Conservation (phyloP, 2,888 invertebrate genomes). For the Tiphia femorata region DNA sequence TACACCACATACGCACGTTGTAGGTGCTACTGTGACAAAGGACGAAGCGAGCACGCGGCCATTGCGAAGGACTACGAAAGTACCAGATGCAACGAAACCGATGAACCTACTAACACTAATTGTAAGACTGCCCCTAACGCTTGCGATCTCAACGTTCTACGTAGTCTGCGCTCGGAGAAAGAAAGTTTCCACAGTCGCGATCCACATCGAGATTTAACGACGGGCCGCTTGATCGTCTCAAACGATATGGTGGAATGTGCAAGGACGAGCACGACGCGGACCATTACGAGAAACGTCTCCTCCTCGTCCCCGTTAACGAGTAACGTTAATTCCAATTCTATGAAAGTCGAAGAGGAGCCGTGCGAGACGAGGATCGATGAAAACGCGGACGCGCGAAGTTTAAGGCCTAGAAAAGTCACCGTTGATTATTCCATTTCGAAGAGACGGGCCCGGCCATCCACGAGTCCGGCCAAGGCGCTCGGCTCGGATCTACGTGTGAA, state of each 20-base stretch:
- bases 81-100: not conserved
- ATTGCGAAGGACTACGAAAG: no score
- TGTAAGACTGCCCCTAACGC: not conserved
- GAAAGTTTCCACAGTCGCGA: no score
- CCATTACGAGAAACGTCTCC: not conserved
- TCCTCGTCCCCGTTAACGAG: not conserved
- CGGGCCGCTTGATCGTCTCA: no score
- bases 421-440: conserved; percentile 40
- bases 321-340: no score
- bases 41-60: conserved; percentile 35
- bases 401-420: conserved; percentile 53
- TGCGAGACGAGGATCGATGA: not conserved
- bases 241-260: no score
- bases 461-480: not conserved
- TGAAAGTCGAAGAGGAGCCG: not conserved
- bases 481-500: not conserved
- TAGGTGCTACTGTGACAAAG: conserved; percentile 42
- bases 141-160: no score
- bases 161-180: no score
- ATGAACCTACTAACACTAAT: not conserved
- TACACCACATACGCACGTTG: conserved; percentile 41
- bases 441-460: conserved; percentile 18
- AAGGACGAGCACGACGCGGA: not conserved
- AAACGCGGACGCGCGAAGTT: conserved; percentile 13
- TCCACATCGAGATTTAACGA: no score